Base-by-base conservation (phyloP, 1,140 invertebrate genomes). In the Drosophila novamexicana region DNA sequence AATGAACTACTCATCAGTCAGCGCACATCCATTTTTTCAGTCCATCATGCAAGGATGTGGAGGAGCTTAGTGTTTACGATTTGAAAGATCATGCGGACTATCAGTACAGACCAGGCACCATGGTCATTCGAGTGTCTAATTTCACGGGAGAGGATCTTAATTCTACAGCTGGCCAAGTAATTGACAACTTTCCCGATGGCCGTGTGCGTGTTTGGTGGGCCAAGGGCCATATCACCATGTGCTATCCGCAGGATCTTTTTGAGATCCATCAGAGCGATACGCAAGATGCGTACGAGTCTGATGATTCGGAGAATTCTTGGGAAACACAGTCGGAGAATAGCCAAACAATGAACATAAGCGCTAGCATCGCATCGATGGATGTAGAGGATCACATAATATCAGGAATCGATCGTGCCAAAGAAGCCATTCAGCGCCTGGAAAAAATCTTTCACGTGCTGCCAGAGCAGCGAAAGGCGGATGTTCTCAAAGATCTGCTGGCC, bases 21-120 rank as follows among this genome's bases (percentile, higher is more conserved):
- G 7, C 16, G 4, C 37, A n/a, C 9, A 8, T 0, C 10, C 29
- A 8, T 14, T 10, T 44, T 71, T 53, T 1, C 6, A 91, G 96
- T 54, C 97, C 97, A 7, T 94, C 94, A 66, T 94, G 95, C 80
- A 82, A 97, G 22, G 93, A 95, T 69, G 94, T 95, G 79, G 95
- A 95, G 63, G 98, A 99, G 93, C 95, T 98, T 63, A 98, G 97
- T 93, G 98, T 99, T 5, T 99, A 99, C 91, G 98, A 99, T 93
- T 93, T 99, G 36, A 98, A 97, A 90, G 98, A 99, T 93, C 98
- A 99, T 94, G 96, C 97, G 3, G 97, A 98, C 91, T 98, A 97
- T 93, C 96, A 97, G 77, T 99, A 97, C 92, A 94, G 97, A 73
- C 97, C 97, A 8, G 97, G 97, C 29, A 97, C 96, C 16, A 95